Conservation (phyloP, 2,113 vertebrate species). For the Myodes glareolus region DNA sequence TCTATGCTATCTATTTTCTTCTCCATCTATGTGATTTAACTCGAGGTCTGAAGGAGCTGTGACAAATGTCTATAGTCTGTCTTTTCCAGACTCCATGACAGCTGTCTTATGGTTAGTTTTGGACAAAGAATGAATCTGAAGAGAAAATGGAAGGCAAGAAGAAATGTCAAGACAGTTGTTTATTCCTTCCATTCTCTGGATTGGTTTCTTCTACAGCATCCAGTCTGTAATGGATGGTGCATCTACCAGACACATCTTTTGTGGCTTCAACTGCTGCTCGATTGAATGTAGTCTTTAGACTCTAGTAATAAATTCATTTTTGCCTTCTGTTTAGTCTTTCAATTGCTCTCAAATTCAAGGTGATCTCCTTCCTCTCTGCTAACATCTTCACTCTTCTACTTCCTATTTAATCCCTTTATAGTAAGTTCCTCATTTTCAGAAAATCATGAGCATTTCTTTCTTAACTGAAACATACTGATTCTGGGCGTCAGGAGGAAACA, state of each 20-base stretch:
- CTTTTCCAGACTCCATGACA: neutral
- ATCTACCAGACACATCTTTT: neutral
- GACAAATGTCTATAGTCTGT: neutral
- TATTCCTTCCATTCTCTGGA: neutral
- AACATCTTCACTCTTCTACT: neutral
- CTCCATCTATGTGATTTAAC: neutral
- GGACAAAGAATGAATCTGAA: neutral
- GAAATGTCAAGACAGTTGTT: neutral
- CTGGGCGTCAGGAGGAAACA: neutral
- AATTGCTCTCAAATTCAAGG: neutral
- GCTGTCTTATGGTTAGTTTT: neutral
- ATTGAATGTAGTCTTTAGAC: rapidly evolving
- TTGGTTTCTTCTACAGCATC: neutral
- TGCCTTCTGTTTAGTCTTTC: neutral
- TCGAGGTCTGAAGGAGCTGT: neutral
- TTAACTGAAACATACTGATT: neutral
- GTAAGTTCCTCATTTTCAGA: neutral
- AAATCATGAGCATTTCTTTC: neutral
- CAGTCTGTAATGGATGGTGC: neutral
- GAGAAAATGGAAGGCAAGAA: neutral
- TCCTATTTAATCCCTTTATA: neutral
- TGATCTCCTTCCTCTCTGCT: neutral
- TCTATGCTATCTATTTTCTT: neutral
- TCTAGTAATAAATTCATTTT: neutral
- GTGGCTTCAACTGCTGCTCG: neutral